Base-by-base conservation (phyloP, 2,113 vertebrate species). In the Ochotona princeps region DNA sequence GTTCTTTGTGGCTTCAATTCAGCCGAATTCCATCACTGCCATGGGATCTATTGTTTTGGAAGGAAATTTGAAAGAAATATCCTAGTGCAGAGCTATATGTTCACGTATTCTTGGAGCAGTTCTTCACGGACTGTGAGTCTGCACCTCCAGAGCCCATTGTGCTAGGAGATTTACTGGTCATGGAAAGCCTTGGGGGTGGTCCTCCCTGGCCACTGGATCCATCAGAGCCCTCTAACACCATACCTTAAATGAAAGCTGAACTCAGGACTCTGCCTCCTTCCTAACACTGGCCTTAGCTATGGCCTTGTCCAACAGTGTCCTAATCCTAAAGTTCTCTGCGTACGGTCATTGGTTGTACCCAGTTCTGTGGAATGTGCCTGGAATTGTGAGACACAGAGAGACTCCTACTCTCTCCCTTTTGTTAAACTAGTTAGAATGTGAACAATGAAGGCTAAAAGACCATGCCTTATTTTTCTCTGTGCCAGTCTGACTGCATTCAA, bases 21-120 rank as follows among this genome's bases (percentile, higher is more conserved):
- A 93, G 28, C 61, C 65, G 54, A 54, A 18, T 81, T 79, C 82
- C 73, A 61, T 28, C 11, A 8, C n/a, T 81, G 73, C 81, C 28
- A 44, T 20, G 25, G 28, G 87, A 93, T 79, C 89, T 60, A 54
- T 25, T 90, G 38, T 61, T 92, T 89, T 82, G 83, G 70, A 91
- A 91, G 63, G 30, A 82, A 87, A 87, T 72, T 81, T 49, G 90
- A 79, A 92, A 54, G 76, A 91, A 94, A 91, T 87, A 85, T 81
- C 23, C 12, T 65, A 88, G 91, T 26, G 7, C 18, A 74, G 89
- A 51, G 91, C 67, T 86, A 61, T 66, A 38, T n/a, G 25, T 54
- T 21, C 44, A 90, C 12, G 2, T 90, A 84, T 96, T 81, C 74
- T 66, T 21, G 26, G 75, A 87, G 66, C 2, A n/a, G 69, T 75